A percentile compares a stretch with the other conserved stretches of the same genome.
Conservation (phyloP, 2,797 vertebrate species). For the Coracias cyanogaster region DNA sequence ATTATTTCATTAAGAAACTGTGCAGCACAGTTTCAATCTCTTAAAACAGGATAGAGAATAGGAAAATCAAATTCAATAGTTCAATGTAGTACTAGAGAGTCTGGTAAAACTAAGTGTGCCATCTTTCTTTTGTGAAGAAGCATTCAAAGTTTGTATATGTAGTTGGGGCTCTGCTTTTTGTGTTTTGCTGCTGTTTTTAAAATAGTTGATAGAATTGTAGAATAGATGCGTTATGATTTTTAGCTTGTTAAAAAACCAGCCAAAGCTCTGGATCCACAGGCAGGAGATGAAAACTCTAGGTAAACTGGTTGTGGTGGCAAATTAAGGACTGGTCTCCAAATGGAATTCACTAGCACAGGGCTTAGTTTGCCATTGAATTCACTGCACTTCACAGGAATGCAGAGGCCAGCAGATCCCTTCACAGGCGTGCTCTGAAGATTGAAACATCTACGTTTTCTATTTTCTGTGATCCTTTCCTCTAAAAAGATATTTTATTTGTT, state of each 20-base stretch:
- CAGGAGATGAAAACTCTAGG: neutral
- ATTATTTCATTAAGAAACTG: conserved; percentile 25
- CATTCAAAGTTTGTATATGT: neutral
- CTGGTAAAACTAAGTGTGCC: neutral
- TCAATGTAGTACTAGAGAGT: neutral
- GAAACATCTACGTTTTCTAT: neutral
- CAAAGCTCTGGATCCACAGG: neutral
- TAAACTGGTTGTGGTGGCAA: neutral
- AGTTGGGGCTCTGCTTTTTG: neutral
- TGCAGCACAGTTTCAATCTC: conserved; percentile 10
- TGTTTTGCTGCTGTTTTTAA: neutral
- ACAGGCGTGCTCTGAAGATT: neutral
- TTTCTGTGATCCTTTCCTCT: neutral
- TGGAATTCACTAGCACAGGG: neutral
- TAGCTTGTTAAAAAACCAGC: neutral
- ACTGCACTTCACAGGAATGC: neutral
- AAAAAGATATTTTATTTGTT: neutral
- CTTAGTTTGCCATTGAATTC: neutral
- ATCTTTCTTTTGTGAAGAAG: conserved; percentile 16
- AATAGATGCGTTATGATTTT: conserved; percentile 14
- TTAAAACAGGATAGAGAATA: neutral
- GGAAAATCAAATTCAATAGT: neutral
- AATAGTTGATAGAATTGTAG: neutral
- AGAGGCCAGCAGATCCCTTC: neutral
- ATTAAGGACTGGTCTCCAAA: neutral